Evolutionary conservation across 1,140 invertebrate genomes (phyloP).

Genomic region (Papilio dardanus): DNA sequence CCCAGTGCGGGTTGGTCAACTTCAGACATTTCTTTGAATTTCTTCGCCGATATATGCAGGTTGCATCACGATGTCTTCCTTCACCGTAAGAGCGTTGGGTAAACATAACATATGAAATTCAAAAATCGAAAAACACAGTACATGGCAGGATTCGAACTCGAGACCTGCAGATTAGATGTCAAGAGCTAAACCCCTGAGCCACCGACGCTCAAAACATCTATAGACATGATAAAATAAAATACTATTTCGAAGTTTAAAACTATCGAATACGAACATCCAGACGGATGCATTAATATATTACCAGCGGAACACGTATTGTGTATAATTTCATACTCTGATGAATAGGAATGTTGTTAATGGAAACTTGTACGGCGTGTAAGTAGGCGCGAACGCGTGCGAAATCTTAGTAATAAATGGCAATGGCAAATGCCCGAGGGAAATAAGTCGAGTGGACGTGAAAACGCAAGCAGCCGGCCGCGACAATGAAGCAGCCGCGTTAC

Average conservation of each 20-base stretch:
- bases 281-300: constrained; percentile 32
- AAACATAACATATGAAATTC: no score
- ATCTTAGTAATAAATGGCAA: constrained; percentile 75
- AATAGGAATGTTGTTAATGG: constrained; percentile 33
- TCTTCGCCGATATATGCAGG: no score
- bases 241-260: not conserved
- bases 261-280: not conserved
- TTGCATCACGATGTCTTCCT: no score
- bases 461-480: constrained; percentile 64
- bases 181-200: no score
- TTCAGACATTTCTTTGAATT: no score
- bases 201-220: no score
- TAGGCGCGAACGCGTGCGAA: constrained; percentile 50
- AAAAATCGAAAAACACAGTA: no score
- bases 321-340: constrained; percentile 32
- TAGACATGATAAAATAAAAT: no score
- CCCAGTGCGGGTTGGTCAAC: no score
- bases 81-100: no score
- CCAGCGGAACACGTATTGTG: constrained; percentile 9
- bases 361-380: constrained; percentile 34
- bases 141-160: no score
- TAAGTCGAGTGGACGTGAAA: constrained; percentile 73
- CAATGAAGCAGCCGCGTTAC: constrained; percentile 66
- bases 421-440: constrained; percentile 67
- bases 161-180: no score